phyloP scores from a whole-genome alignment of 2,113 vertebrate genomes.

The Oncorhynchus kisutch region DNA sequence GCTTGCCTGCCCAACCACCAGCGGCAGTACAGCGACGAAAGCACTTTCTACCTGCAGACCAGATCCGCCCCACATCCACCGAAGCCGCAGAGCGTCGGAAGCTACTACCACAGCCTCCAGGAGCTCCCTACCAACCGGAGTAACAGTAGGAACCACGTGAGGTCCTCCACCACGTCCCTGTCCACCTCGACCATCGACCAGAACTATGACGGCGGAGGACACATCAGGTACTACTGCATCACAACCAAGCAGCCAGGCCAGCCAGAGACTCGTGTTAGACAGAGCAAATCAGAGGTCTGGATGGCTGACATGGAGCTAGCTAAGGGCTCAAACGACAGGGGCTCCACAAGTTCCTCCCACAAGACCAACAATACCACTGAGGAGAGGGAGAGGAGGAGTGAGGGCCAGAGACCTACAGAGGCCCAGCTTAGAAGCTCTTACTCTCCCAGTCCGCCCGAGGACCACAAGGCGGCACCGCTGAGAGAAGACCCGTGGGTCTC shows the following conservation, averaged over 20 bases:
- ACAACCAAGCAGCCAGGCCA: slow-evolving; percentile 64
- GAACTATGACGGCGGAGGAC: slow-evolving; percentile 59
- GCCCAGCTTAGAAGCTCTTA: slow-evolving; percentile 43
- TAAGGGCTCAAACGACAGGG: slow-evolving; percentile 44
- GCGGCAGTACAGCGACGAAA: slow-evolving; percentile 81
- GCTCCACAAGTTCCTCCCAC: slow-evolving; percentile 31
- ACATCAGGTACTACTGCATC: slow-evolving; percentile 62
- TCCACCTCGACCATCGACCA: slow-evolving; percentile 47
- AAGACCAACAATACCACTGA: slow-evolving; percentile 45
- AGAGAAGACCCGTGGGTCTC: slow-evolving; percentile 66
- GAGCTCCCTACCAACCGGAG: slow-evolving; percentile 61
- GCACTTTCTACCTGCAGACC: slow-evolving; percentile 69
- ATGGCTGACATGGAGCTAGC: slow-evolving; percentile 42
- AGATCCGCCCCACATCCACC: slow-evolving; percentile 28
- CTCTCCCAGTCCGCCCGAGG: slow-evolving; percentile 42
- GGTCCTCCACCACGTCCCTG: slow-evolving; percentile 41
- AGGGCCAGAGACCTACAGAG: slow-evolving; percentile 41
- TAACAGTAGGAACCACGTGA: slow-evolving; percentile 39
- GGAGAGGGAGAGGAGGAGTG: slow-evolving; percentile 51
- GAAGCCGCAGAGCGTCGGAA: slow-evolving; percentile 68
- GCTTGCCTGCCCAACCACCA: slow-evolving; percentile 69
- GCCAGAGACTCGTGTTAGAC: slow-evolving; percentile 43
- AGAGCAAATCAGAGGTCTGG: slow-evolving; percentile 53
- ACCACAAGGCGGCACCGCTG: slow-evolving; percentile 43
- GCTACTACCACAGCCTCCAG: slow-evolving; percentile 69